Conservation (phyloP, 2,888 invertebrate genomes). For the Acrobasis suavella region DNA sequence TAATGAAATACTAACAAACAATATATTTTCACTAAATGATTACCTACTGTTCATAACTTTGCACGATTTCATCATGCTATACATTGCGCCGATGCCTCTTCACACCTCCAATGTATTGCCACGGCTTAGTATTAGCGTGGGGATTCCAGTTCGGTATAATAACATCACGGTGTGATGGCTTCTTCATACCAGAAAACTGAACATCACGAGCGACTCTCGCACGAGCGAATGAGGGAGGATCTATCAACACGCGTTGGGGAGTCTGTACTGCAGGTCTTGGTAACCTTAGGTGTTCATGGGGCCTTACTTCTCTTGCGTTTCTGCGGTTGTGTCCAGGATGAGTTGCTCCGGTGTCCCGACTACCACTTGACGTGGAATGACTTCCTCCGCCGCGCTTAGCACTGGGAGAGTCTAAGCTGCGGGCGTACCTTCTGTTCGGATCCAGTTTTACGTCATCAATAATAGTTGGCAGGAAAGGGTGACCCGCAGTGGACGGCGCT, state of each 20-base stretch:
- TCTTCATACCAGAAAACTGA: conserved; percentile 36
- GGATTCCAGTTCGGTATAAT: conserved; percentile 55
- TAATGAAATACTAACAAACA: too few species aligned
- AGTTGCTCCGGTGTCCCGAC: conserved; percentile 32
- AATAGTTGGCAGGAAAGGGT: conserved; percentile 38
- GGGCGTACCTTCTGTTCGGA: conserved; percentile 35
- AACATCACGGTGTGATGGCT: conserved; percentile 45
- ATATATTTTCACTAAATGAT: background rate
- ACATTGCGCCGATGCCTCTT: conserved; percentile 20
- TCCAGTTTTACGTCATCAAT: conserved; percentile 38
- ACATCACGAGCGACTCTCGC: conserved; percentile 35
- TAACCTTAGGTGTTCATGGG: conserved; percentile 20
- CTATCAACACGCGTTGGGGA: background rate
- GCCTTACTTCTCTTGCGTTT: conserved; percentile 25
- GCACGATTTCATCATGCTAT: background rate
- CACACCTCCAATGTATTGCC: conserved; percentile 43
- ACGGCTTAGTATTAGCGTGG: conserved; percentile 44
- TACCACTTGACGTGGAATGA: conserved; percentile 37
- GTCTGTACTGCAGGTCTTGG: background rate
- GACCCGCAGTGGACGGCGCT: conserved; percentile 40
- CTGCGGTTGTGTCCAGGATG: conserved; percentile 34
- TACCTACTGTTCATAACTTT: background rate
- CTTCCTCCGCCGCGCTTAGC: conserved; percentile 45
- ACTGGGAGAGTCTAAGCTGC: conserved; percentile 46
- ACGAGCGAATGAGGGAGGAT: conserved; percentile 22